These are phyloP conservation scores for Atta colombica DNA, from an alignment of 1,140 invertebrate species.

Conservation along the genomic window DNA sequence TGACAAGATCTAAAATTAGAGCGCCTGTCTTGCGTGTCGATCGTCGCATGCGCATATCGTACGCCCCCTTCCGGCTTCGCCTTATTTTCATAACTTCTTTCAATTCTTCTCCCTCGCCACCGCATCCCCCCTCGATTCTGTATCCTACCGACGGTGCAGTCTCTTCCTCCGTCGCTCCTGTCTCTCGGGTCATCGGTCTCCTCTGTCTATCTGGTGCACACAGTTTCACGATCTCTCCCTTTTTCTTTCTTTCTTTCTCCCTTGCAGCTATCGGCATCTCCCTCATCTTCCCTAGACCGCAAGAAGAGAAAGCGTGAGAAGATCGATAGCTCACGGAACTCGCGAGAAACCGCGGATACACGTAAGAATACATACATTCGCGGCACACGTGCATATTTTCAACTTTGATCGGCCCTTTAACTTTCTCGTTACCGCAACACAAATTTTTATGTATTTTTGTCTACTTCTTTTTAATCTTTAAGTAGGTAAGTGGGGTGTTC, in stretches of 20 bases:
- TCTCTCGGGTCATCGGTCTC: neutral
- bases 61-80: constrained; percentile 85
- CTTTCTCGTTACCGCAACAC: neutral
- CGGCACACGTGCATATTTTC: neutral
- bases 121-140: constrained; percentile 43
- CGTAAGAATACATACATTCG: constrained; percentile 36
- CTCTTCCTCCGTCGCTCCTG: constrained; percentile 51
- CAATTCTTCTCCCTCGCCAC: constrained; percentile 77
- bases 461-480: neutral
- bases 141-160: constrained; percentile 15
- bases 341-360: constrained; percentile 15
- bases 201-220: constrained; percentile 9
- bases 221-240: constrained; percentile 4
- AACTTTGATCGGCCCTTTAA: neutral
- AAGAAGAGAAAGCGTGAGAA: constrained; percentile 83
- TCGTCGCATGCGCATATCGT: constrained; percentile 85
- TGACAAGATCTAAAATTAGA: constrained; percentile 87
- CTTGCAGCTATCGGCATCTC: constrained; percentile 23
- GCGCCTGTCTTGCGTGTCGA: constrained; percentile 84
- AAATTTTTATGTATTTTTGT: neutral
- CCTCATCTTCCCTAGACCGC: constrained; percentile 37
- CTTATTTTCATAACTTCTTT: constrained; percentile 85
- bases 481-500: no score
- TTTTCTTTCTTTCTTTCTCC: constrained; percentile 19
- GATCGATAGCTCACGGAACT: constrained; percentile 78